These are phyloP conservation scores for Cygnus buccinator DNA, from an alignment of 2,113 vertebrate genomes.

Conservation along the genomic window DNA sequence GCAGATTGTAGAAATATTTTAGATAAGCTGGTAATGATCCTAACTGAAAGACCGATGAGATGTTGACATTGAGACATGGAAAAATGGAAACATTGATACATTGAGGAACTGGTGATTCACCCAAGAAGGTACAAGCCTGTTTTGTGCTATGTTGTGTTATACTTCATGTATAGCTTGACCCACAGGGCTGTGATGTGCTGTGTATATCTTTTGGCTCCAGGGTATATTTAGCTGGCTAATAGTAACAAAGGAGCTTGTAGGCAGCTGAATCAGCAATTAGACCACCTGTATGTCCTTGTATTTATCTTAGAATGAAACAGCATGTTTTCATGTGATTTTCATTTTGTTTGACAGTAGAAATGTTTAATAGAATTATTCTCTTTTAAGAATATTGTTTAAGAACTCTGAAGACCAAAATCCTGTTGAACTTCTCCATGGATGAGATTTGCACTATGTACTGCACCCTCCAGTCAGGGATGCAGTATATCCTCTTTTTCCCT, in stretches of 20 bases:
- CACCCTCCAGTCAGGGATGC: not conserved
- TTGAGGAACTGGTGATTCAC: not conserved
- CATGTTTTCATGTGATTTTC: not conserved
- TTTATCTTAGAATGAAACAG: conserved; percentile 3
- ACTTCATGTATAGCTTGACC: rapidly evolving
- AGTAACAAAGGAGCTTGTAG: not conserved
- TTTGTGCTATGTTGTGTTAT: rapidly evolving
- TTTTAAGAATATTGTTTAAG: not conserved
- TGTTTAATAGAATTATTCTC: conserved; percentile 38
- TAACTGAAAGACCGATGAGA: not conserved
- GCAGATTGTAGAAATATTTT: not conserved
- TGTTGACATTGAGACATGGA: too few species aligned
- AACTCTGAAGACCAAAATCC: conserved; percentile 9
- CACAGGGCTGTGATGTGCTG: not conserved
- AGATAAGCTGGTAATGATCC: not conserved
- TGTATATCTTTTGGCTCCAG: not conserved
- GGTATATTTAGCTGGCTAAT: not conserved
- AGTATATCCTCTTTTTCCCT: not conserved
- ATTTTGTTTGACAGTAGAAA: conserved; percentile 10
- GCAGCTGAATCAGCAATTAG: not conserved
- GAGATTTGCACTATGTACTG: not conserved
- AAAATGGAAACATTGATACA: too few species aligned
- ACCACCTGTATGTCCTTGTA: not conserved
- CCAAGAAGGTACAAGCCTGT: not conserved
- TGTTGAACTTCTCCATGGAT: not conserved